These are phyloP conservation scores for Picus viridis DNA, from an alignment of 2,797 vertebrate genomes.

Conservation along the genomic window DNA sequence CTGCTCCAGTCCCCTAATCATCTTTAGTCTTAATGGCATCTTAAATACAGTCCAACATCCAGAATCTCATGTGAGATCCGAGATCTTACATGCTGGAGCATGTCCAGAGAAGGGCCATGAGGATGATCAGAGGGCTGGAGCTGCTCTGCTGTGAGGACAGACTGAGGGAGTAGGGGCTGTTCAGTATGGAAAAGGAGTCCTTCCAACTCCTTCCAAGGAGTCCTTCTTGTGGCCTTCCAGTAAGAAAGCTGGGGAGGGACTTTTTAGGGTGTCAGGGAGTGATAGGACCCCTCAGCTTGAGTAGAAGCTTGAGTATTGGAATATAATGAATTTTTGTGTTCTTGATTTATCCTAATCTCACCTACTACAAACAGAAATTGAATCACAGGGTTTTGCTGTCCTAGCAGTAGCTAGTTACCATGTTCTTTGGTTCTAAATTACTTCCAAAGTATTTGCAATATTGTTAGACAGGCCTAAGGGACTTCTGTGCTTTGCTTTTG, in stretches of 20 bases:
- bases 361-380: not conserved
- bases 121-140: too few relatives aligned
- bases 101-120: too few relatives aligned
- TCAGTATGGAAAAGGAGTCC: too few relatives aligned
- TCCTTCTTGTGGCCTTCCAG: too few relatives aligned
- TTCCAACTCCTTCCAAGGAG: too few relatives aligned
- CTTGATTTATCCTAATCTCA: not conserved
- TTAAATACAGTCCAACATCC: not conserved
- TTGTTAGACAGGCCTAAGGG: not conserved
- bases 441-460: not conserved
- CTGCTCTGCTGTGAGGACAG: too few relatives aligned
- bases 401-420: not conserved
- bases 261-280: too few relatives aligned
- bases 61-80: not conserved
- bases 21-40: not conserved
- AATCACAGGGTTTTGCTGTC: not conserved
- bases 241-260: too few relatives aligned
- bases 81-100: too few relatives aligned
- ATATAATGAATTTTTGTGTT: not conserved
- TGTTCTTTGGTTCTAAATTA: not conserved
- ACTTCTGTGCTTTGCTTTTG: not conserved
- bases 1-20: too few relatives aligned
- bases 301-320: not conserved
- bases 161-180: too few relatives aligned
- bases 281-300: too few relatives aligned